phyloP scores from a whole-genome alignment of 35 echinoderm and acorn worm species.

The Patiria miniata region DNA sequence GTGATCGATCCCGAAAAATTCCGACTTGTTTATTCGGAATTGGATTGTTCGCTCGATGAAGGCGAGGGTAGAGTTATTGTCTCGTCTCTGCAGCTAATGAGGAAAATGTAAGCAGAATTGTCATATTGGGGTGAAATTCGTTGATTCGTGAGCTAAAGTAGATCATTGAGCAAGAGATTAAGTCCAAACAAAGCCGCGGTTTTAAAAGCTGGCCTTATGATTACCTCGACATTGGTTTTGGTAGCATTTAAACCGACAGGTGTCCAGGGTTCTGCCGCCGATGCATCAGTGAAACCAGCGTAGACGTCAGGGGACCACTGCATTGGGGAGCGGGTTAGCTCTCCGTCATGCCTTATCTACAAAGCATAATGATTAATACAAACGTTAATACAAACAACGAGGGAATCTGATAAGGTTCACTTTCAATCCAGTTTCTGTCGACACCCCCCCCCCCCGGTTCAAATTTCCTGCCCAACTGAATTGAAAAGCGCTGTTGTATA shows the following conservation, averaged over 20 bases:
- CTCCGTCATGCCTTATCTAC: conserved; percentile 4
- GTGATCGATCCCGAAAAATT: not conserved
- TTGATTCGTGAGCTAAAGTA: not conserved
- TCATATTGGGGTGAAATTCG: not conserved
- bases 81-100: not conserved
- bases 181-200: not conserved
- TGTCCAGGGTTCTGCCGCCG: not conserved
- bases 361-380: too few relatives aligned
- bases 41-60: conserved; percentile 13
- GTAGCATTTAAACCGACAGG: not conserved
- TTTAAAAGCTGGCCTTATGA: not conserved
- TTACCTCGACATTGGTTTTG: not conserved
- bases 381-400: too few relatives aligned
- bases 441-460: not conserved
- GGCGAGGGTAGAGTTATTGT: not conserved
- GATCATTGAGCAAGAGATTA: not conserved
- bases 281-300: conserved; percentile 37
- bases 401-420: not conserved
- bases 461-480: not conserved
- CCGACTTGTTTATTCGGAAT: not conserved
- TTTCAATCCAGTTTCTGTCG: not conserved
- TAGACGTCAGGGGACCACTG: conserved; percentile 31
- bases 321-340: conserved; percentile 41
- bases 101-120: not conserved
- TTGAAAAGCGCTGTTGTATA: not conserved